Evolutionary conservation across 2,888 invertebrate species (phyloP).

Genomic region (Volucella zonaria): DNA sequence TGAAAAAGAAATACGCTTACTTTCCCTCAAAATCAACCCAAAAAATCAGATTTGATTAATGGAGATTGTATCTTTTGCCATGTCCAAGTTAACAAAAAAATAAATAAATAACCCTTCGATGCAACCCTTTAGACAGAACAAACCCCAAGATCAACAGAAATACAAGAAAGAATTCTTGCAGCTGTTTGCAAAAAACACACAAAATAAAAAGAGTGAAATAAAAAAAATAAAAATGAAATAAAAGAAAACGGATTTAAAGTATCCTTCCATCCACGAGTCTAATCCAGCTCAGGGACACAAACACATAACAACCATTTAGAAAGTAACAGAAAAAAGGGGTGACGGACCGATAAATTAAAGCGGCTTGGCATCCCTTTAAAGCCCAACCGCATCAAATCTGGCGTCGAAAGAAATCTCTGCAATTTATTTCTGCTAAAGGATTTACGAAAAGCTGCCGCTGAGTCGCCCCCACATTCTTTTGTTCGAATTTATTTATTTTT

Average conservation of each 20-base stretch:
- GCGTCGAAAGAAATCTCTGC: conserved; percentile 72
- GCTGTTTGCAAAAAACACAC: conserved; percentile 28
- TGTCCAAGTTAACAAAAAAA: conserved; percentile 17
- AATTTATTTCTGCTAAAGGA: conserved; percentile 73
- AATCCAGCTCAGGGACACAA: conserved; percentile 59
- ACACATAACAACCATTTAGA: conserved; percentile 56
- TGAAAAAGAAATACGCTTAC: conserved; percentile 8
- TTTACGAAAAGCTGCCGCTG: conserved; percentile 64
- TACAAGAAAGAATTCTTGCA: conserved; percentile 37
- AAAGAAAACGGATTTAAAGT: conserved; percentile 61
- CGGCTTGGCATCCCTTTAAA: conserved; percentile 64
- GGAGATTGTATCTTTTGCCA: conserved; percentile 52
- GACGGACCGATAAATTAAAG: conserved; percentile 72
- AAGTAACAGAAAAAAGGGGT: conserved; percentile 68
- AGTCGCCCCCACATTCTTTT: conserved; percentile 57
- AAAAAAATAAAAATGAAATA: conserved; percentile 36
- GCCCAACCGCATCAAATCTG: conserved; percentile 72
- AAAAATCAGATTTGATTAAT: conserved; percentile 61
- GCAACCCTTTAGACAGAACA: conserved; percentile 12
- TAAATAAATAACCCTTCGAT: conserved; percentile 17
- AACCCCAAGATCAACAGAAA: conserved; percentile 39
- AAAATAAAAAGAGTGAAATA: not conserved
- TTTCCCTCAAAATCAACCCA: conserved; percentile 31
- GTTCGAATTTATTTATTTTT: conserved; percentile 58
- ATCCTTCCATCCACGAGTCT: conserved; percentile 45